Evolutionary conservation across 2,797 vertebrate genomes (phyloP).

Genomic region (Myotis vivesi): DNA sequence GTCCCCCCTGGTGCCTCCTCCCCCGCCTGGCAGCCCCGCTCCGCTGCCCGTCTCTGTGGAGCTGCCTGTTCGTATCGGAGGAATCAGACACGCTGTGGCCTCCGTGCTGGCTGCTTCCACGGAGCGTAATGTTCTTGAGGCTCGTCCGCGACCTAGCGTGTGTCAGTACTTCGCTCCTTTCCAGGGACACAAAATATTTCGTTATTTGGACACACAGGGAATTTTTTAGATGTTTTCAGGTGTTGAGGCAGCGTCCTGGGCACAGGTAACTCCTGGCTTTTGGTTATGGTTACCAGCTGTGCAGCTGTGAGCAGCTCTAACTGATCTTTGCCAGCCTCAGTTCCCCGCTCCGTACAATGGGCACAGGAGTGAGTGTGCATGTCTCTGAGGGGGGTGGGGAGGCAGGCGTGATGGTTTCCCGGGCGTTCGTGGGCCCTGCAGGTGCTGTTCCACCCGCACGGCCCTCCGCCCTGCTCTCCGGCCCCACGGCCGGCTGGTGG

Average conservation of each 20-base stretch:
- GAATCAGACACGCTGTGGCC: too few species aligned
- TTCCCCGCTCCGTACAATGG: background rate
- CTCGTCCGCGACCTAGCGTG: rapidly evolving
- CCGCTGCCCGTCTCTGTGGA: background rate
- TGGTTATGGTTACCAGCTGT: background rate
- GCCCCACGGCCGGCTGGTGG: background rate
- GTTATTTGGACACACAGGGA: background rate
- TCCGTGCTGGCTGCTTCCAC: background rate
- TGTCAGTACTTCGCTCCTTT: background rate
- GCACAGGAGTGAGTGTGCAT: rapidly evolving
- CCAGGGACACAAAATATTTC: rapidly evolving
- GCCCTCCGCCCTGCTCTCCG: background rate
- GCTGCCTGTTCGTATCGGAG: rapidly evolving
- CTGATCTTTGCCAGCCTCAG: background rate
- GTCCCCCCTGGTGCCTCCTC: too few species aligned
- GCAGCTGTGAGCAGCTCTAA: background rate
- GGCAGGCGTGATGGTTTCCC: background rate
- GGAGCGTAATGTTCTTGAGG: rapidly evolving
- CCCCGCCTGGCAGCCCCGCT: background rate
- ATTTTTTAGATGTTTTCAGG: background rate
- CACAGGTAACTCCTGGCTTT: background rate
- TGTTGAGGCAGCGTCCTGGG: rapidly evolving
- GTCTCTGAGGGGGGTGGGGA: rapidly evolving
- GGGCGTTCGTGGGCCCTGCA: rapidly evolving
- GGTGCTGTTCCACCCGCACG: rapidly evolving